Evolutionary conservation across 2,113 vertebrate genomes (phyloP).

Genomic region (Isichthys henryi): DNA sequence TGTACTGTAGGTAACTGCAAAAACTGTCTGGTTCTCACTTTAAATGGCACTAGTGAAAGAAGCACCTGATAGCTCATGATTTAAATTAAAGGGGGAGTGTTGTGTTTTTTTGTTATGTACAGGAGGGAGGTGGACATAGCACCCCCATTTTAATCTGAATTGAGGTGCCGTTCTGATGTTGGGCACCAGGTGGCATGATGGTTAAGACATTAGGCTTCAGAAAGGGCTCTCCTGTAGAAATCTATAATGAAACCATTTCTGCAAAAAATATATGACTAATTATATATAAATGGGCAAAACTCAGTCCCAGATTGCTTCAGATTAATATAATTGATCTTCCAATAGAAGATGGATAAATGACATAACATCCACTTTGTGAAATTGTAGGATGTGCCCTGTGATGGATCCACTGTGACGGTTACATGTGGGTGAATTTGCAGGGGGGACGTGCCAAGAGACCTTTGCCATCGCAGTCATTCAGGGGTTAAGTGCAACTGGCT

Average conservation of each 20-base stretch:
- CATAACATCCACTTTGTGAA: neutral
- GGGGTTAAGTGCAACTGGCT: slow-evolving; percentile 55
- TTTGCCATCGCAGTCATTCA: slow-evolving; percentile 13
- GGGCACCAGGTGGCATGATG: neutral
- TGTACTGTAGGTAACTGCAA: neutral
- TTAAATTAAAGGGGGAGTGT: neutral
- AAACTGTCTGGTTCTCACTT: neutral
- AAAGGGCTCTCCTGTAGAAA: neutral
- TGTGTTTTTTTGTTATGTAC: neutral
- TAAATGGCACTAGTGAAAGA: neutral
- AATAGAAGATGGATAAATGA: neutral
- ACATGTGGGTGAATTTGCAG: neutral
- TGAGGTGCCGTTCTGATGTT: neutral
- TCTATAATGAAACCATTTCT: neutral
- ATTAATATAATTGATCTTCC: neutral
- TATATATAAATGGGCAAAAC: neutral
- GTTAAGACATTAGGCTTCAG: neutral
- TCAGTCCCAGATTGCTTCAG: neutral
- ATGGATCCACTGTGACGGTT: neutral
- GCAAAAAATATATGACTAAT: neutral
- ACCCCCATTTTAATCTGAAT: neutral
- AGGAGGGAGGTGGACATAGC: neutral
- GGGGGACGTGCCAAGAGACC: neutral
- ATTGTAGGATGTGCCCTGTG: neutral
- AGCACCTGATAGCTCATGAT: neutral